Conservation (phyloP, 2,888 invertebrate genomes). For the Slavum lentiscoides region DNA sequence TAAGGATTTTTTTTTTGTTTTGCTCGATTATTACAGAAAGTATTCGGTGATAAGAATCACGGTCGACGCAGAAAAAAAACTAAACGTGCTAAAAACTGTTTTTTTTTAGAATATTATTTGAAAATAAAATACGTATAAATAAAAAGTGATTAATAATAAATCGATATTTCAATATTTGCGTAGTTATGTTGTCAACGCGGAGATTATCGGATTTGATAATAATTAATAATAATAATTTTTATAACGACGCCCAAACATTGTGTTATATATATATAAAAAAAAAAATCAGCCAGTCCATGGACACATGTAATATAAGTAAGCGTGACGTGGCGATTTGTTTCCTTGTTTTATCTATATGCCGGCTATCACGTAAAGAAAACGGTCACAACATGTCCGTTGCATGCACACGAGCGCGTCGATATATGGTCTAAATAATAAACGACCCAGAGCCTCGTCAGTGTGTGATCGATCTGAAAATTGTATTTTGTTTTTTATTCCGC, state of each 20-base stretch:
- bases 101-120: no score
- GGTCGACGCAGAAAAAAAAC: no score
- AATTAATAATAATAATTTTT: no score
- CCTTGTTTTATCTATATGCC: background rate
- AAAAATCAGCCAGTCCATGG: background rate
- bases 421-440: constrained; percentile 27
- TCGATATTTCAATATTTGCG: no score
- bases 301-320: background rate
- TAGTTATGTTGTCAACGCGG: no score
- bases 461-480: background rate
- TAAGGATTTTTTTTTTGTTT: no score
- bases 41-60: no score
- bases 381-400: background rate
- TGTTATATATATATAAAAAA: background rate
- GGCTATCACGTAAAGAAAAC: background rate
- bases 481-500: background rate
- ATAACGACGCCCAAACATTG: background rate
- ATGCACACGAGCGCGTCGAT: background rate
- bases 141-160: no score
- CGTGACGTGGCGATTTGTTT: background rate
- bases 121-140: no score
- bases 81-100: no score
- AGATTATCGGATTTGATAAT: no score
- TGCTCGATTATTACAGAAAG: no score
- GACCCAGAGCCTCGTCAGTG: background rate